phyloP scores from a whole-genome alignment of 2,113 vertebrate species.

The Colaptes auratus region DNA sequence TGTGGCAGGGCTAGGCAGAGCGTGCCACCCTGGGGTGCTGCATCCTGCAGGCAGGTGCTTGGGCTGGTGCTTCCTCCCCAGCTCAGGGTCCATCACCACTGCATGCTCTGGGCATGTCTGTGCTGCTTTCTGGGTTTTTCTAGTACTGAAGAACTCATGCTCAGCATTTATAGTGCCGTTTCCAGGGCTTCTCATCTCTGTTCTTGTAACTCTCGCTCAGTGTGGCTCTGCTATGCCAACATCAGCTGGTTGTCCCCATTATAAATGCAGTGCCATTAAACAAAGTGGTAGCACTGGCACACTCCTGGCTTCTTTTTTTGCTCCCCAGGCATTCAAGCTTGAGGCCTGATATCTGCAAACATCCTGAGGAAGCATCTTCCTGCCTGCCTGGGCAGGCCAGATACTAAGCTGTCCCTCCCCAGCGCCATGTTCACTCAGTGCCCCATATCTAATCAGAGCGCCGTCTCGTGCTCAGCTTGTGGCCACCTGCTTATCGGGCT shows the following conservation, averaged over 20 bases:
- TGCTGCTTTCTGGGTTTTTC: not conserved
- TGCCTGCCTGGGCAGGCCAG: not conserved
- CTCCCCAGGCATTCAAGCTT: not conserved
- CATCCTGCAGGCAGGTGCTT: not conserved
- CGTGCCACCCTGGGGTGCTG: not conserved
- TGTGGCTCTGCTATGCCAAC: not conserved
- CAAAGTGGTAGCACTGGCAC: rapidly evolving
- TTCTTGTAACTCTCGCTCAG: not conserved
- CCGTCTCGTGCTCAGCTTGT: not conserved
- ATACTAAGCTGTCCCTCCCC: not conserved
- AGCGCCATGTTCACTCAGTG: rapidly evolving
- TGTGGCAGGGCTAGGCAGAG: not conserved
- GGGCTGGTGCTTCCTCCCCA: rapidly evolving
- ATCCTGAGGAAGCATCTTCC: not conserved
- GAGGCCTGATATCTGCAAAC: not conserved
- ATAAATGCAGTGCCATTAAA: not conserved
- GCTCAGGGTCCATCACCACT: not conserved
- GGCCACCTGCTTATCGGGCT: not conserved
- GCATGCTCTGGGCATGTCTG: not conserved
- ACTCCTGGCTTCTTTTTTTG: not conserved
- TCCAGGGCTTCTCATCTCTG: not conserved
- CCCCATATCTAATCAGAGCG: slow-evolving; percentile 38
- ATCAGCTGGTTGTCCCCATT: not conserved
- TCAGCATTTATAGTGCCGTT: not conserved
- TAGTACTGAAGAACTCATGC: not conserved